Evolutionary conservation across 2,888 invertebrate species (phyloP), one percentile per base, ranked within the genome.

Genomic region (Eupithecia dodoneata): DNA sequence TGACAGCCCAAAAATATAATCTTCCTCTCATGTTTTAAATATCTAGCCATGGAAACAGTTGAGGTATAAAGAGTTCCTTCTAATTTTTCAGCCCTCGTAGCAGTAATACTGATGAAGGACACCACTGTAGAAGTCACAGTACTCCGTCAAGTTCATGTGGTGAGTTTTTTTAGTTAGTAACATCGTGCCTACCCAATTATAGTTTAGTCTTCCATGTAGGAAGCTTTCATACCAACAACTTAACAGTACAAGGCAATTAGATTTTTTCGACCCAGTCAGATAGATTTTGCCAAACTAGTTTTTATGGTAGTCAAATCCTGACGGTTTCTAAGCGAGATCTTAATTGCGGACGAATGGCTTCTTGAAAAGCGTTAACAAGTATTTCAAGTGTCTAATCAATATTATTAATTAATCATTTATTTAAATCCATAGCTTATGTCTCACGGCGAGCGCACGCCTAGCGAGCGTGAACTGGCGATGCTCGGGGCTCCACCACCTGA

Each of bases 391-490:
- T 66, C 42, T 41, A 15, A 30, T 41, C 0, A 41, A 5, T 13
- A 30, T 13, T 0, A n/a, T 41, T 44, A 69, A 69, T 69, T 45
- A 55, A 67, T 74, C 10, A 15, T 9, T 80, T n/a, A 18, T 30
- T 30, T 30, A 30, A 30, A 10, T 72, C 71, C 65, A 41, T 87
- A 97, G 96, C 85, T 97, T 45, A 97, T 96, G 94, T 96, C 97
- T 7, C 97, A 97, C 88, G 97, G 97, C 0, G 97, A 97, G 85
- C 95, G 97, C 72, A 96, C 97, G 71, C 97, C 97, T 2, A 96
- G 95, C 80, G 92, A 94, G 81, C 91, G 86, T n/a, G 94, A 94
- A 80, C 81, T 94, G 63, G 94, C 95, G 18, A 94, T 95, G 86
- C 96, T 96, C 83, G 96, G 97, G 3, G 96, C 95, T 52, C 96